Evolutionary conservation across 2,888 invertebrate species (phyloP), one percentile per base, ranked within the genome.

Genomic region (Ophion slaviceki): DNA sequence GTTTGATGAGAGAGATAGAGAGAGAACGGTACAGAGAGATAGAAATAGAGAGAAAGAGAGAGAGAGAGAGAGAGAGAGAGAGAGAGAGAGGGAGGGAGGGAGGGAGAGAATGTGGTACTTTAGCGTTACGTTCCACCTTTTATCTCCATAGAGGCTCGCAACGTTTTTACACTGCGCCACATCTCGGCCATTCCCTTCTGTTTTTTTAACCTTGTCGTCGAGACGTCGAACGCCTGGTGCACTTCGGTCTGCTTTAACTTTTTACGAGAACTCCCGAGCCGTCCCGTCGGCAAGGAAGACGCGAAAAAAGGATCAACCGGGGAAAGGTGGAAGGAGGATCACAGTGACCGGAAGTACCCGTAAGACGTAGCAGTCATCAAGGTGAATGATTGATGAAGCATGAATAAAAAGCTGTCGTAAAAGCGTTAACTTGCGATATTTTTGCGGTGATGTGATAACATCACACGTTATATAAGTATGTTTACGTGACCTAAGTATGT

Each of bases 1-100:
- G 86, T 87, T 87, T 88, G 90, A 89, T 40, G 40, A 71, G 75
- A 61, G 64, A 36, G 20, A 47, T 62, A 28, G 68, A 77, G 71
- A 80, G 74, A 53, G 17, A 32, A 3, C 36, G 14, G 40, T 36
- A 47, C 1, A 47, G 14, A 62, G 62, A 28, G 14, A 24, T 10
- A 62, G 62, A 62, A 20, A 67, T 0, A 67, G 28, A 70, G 59
- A 62, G 40, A 67, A 1, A 67, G 28, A 70, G 59, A 14, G 2
- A 47, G 47, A 0, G 64, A 62, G 62, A 28, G 4, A 24, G 1
- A 62, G 62, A 62, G 11, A 20, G 85, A 74, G 71, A n/a, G 61
- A 20, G 20, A 61, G 20, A 6, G 20, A 20, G 7, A 20, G n/a
- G n/a, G n/a, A n/a, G n/a, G n/a, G n/a, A n/a, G n/a, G n/a, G n/a